Conservation (phyloP, 1,140 invertebrate species). For the Papilio machaon region DNA sequence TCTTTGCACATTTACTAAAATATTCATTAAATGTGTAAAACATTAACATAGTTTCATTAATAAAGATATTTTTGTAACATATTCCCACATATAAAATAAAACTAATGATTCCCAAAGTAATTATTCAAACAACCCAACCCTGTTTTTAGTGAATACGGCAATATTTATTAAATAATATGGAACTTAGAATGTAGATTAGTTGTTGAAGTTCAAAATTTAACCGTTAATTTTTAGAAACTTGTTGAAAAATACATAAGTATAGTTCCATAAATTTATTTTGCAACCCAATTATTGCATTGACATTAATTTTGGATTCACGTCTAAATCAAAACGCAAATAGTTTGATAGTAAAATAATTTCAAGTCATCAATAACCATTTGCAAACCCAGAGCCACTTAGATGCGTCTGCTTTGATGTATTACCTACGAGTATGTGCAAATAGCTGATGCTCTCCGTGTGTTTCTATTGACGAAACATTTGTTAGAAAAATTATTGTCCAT, state of each 20-base stretch:
- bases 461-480: too few relatives aligned
- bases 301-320: not conserved
- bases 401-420: not conserved
- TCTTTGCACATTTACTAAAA: conserved; percentile 7
- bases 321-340: not conserved
- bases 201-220: not conserved
- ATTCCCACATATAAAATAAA: not conserved
- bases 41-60: not conserved
- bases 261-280: not conserved
- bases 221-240: too few relatives aligned
- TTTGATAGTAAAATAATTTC: not conserved
- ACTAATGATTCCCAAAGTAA: not conserved
- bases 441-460: not conserved
- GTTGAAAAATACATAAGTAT: too few relatives aligned
- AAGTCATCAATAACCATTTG: conserved; percentile 9
- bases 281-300: not conserved
- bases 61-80: not conserved
- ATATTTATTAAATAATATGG: not conserved
- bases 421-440: not conserved
- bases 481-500: too few relatives aligned
- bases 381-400: not conserved
- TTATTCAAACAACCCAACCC: not conserved
- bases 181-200: not conserved
- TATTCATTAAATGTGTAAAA: not conserved
- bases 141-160: not conserved